Percentiles rank a stretch among this genome's conserved stretches.
Conservation (phyloP, 2,113 vertebrate genomes). For the Astur gentilis region DNA sequence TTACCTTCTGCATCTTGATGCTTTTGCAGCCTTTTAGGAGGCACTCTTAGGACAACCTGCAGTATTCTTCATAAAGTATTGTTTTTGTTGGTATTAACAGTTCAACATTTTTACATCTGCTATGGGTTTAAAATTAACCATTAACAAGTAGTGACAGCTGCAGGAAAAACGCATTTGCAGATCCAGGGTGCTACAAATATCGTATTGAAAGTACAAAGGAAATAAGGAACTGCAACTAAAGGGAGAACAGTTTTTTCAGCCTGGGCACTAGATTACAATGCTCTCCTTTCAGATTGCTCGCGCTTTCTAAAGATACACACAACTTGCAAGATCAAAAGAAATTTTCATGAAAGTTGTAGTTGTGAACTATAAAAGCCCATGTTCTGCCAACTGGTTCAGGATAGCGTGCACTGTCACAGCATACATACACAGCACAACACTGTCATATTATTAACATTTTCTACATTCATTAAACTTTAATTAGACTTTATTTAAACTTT, state of each 20-base stretch:
- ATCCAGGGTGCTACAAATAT: neutral
- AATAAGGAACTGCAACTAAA: neutral
- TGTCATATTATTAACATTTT: neutral
- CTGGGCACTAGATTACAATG: neutral
- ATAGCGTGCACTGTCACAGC: neutral
- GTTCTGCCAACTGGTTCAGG: neutral
- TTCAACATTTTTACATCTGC: neutral
- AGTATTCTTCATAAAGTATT: neutral
- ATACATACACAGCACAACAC: neutral
- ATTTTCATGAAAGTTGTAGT: neutral
- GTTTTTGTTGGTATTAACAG: neutral
- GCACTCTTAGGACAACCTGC: neutral
- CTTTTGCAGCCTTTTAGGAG: neutral
- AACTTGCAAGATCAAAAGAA: neutral
- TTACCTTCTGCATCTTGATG: neutral
- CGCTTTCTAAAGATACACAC: neutral
- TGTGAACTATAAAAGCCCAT: rapidly evolving
- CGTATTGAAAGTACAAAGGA: neutral
- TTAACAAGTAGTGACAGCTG: neutral
- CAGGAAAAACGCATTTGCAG: neutral
- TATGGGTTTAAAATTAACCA: neutral
- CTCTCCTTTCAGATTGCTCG: neutral
- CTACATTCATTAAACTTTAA: neutral
- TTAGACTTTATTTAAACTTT: neutral
- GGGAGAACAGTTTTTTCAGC: neutral